These are phyloP conservation scores for Perognathus longimembris DNA, from an alignment of 2,113 vertebrate species.

Conservation along the genomic window DNA sequence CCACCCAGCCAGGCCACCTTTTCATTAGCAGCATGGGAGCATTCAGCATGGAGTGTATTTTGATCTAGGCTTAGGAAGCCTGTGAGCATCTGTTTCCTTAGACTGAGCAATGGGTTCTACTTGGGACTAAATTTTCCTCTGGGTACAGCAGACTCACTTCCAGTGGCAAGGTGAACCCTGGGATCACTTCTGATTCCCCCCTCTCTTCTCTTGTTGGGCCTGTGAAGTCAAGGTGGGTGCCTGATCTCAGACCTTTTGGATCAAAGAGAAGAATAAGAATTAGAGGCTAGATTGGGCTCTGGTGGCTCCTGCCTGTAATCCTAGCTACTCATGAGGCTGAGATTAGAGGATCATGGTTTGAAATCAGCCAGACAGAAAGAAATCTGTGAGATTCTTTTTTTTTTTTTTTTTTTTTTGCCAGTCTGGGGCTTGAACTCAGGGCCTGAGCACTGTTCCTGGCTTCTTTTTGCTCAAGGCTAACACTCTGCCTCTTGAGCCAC, in stretches of 20 bases:
- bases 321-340: no score
- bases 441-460: no score
- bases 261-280: background rate
- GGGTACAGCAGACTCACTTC: background rate
- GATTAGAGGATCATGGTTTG: no score
- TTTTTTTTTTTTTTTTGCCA: no score
- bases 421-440: no score
- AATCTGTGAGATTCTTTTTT: no score
- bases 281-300: background rate
- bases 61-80: conserved; percentile 17
- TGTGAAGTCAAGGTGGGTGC: background rate
- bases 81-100: background rate
- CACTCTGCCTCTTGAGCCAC: no score
- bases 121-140: background rate
- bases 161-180: background rate
- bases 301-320: no score
- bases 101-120: background rate
- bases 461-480: no score
- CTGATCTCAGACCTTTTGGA: background rate
- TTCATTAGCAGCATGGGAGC: conserved; percentile 75
- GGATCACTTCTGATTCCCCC: background rate
- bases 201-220: background rate
- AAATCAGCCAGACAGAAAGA: no score
- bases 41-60: conserved; percentile 62
- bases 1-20: conserved; percentile 39